Evolutionary conservation across 2,797 vertebrate species (phyloP), one percentile per base, ranked within the genome.

Genomic region (Muscicapa comitata): DNA sequence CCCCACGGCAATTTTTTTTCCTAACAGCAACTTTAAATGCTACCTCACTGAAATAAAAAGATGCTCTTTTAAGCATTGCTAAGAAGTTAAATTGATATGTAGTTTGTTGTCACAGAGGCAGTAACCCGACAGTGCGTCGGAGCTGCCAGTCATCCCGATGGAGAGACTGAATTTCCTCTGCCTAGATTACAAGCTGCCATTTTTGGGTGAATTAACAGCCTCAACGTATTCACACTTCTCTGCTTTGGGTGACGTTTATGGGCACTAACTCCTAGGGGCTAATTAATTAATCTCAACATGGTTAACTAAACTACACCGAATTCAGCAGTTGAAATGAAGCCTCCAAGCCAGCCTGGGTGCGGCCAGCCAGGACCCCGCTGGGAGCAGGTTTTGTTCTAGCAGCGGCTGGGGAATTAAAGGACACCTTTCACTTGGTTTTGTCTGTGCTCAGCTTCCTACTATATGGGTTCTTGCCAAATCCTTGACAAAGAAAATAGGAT

Each of bases 261-360:
- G 97, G 98, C 97, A 97, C 97, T 96, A 96, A 97, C 97, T 98
- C 97, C 97, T 97, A 96, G 95, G 96, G 97, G 96, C 96, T 97
- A 97, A 97, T 98, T 98, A 98, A 98, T 98, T 98, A 98, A 98
- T 97, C 95, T 97, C 97, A 97, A 98, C 97, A 96, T 84, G 94
- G 96, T 94, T 97, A 98, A 97, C 96, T 98, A 97, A 98, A 97
- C 97, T 97, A 97, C 68, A 92, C 91, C 93, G 24, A 96, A 91
- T 98, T 93, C 92, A 86, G 89, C 59, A 87, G 94, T 92, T 92
- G 97, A 95, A 97, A 93, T 86, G 97, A 97, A 97, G 95, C 88
- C 38, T 76, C 97, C 83, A 81, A 95, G 96, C 85, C 31, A 66
- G 93, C 94, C 93, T 90, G 96, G 97, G 96, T 96, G 91, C 95